phyloP scores from a whole-genome alignment of 2,888 invertebrate genomes.

The Sphaeridia pumilis region DNA sequence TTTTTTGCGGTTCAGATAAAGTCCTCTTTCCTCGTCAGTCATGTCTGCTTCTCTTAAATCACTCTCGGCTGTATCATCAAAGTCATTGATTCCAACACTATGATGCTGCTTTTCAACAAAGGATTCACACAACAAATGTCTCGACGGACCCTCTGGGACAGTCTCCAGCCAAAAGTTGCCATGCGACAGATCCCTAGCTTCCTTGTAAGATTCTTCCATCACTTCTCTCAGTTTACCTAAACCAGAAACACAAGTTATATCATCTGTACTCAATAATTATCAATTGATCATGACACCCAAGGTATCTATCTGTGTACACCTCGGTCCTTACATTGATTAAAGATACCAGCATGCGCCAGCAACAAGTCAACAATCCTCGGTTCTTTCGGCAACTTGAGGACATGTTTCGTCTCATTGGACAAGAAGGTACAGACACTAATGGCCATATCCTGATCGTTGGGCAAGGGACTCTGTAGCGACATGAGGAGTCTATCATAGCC shows the following conservation, averaged over 20 bases:
- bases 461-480: conserved; percentile 86
- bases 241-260: conserved; percentile 1
- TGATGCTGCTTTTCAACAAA: conserved; percentile 23
- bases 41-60: conserved; percentile 12
- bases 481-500: conserved; percentile 80
- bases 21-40: conserved; percentile 16
- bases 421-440: conserved; percentile 92
- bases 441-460: conserved; percentile 97
- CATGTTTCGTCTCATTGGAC: conserved; percentile 84
- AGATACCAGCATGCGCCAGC: conserved; percentile 88
- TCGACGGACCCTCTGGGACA: conserved; percentile 18
- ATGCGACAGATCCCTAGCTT: conserved; percentile 25
- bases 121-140: conserved; percentile 32
- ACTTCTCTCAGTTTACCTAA: conserved; percentile 28
- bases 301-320: too few species aligned
- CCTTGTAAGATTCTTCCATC: conserved; percentile 29
- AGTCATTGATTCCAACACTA: conserved; percentile 11
- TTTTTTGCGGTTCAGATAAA: conserved; percentile 9
- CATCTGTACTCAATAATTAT: background rate
- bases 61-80: conserved; percentile 8
- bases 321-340: conserved; percentile 61
- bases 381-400: conserved; percentile 70
- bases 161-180: conserved; percentile 32
- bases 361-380: conserved; percentile 78
- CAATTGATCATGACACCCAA: background rate